Percentiles rank a stretch among this genome's conserved stretches.
These are phyloP conservation scores for Rotaria macrura DNA, from an alignment of 2,888 invertebrate genomes.

Conservation along the genomic window DNA sequence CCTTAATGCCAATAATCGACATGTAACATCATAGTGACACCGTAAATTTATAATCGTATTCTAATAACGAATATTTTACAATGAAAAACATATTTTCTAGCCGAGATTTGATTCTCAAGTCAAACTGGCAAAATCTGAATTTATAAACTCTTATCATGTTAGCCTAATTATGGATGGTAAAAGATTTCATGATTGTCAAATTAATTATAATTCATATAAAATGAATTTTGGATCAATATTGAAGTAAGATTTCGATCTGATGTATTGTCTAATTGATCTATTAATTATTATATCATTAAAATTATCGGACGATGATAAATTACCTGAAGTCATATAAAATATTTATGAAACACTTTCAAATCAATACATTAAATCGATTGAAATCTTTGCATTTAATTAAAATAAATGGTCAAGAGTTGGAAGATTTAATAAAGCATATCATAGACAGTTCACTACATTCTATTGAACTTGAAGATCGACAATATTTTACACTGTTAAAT, in stretches of 20 bases:
- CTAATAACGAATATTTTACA: too few relatives aligned
- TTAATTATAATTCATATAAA: not conserved
- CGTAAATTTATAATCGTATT: too few relatives aligned
- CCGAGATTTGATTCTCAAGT: too few relatives aligned
- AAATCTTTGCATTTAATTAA: not conserved
- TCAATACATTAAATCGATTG: not conserved
- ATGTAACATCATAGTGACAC: too few relatives aligned
- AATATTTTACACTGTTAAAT: not conserved
- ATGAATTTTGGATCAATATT: not conserved
- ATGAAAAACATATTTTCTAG: too few relatives aligned
- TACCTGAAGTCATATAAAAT: not conserved
- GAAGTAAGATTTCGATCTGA: not conserved
- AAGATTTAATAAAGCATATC: not conserved
- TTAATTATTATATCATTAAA: not conserved
- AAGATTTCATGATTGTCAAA: not conserved
- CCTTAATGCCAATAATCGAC: too few relatives aligned
- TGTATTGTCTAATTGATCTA: not conserved
- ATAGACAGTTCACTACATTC: not conserved
- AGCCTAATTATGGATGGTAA: too few relatives aligned
- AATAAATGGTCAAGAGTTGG: not conserved
- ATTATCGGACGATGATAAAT: not conserved
- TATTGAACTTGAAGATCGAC: not conserved
- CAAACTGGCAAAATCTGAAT: too few relatives aligned
- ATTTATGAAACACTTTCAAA: not conserved
- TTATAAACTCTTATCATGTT: too few relatives aligned